phyloP scores from a whole-genome alignment of 1,140 invertebrate genomes.

The Acromyrmex charruanus region DNA sequence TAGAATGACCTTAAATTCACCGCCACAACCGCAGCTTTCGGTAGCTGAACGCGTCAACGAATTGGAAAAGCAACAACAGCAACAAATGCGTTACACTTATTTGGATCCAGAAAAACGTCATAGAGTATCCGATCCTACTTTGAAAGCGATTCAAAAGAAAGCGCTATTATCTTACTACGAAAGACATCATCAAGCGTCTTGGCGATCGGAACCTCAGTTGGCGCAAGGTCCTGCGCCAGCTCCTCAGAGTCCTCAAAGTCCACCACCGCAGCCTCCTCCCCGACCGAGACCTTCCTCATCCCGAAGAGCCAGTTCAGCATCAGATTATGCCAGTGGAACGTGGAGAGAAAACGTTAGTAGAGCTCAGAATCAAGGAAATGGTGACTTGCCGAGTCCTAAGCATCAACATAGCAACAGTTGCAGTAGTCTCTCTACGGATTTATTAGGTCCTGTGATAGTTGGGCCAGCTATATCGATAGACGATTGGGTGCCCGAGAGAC shows the following conservation, averaged over 20 bases:
- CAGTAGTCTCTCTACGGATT: conserved; percentile 88
- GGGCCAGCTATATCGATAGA: conserved; percentile 90
- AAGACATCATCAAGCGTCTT: conserved; percentile 89
- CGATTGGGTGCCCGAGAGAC: conserved; percentile 91
- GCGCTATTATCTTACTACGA: conserved; percentile 95
- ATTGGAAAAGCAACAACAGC: conserved; percentile 88
- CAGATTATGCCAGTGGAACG: conserved; percentile 88
- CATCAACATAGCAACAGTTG: conserved; percentile 89
- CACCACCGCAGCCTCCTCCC: conserved; percentile 88
- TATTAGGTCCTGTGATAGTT: conserved; percentile 89
- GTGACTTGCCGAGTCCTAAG: conserved; percentile 81
- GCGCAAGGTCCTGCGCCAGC: conserved; percentile 79
- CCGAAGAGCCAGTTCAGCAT: conserved; percentile 90
- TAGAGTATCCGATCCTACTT: conserved; percentile 91
- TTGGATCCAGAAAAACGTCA: conserved; percentile 92
- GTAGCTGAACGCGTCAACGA: conserved; percentile 93
- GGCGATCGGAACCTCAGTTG: conserved; percentile 89
- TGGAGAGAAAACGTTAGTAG: conserved; percentile 80
- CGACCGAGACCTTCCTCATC: conserved; percentile 87
- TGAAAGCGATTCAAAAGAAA: conserved; percentile 96
- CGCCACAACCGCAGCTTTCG: conserved; percentile 87
- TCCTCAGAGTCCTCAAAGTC: conserved; percentile 84
- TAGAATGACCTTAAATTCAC: conserved; percentile 80
- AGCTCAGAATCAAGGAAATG: conserved; percentile 64
- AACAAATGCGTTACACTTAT: conserved; percentile 89